Evolutionary conservation across 2,888 invertebrate species (phyloP), one percentile per base, ranked within the genome.

Genomic region (Trissolcus brochymenae): DNA sequence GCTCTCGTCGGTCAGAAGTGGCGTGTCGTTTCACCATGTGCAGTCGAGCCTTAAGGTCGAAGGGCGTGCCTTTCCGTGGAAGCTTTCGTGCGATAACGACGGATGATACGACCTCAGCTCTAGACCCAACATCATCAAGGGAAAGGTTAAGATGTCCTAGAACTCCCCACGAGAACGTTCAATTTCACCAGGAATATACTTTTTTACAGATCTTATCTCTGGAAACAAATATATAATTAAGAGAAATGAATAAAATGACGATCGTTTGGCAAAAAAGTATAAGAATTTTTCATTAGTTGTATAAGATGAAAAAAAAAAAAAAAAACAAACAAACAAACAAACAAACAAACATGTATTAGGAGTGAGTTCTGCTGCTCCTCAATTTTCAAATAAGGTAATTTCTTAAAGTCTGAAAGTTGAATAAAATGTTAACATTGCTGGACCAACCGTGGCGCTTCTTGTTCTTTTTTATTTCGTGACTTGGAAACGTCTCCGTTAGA

Each of bases 1-100:
- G 62, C 66, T 29, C 35, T 53, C 14, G 64, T 46, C 62, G 56
- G 62, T 53, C 41, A 59, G 65, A 60, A 59, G 60, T 72, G 29
- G 59, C 65, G 65, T 72, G 72, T 41, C 54, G 55, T 65, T 73
- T 73, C 65, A 51, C 73, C 66, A 66, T 66, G 61, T 66, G 73
- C 54, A 60, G 60, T 60, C 49, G 66, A 61, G 60, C 55, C 51
- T 73, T 67, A 67, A 74, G 74, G 74, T 74, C 74, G 67, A 46
- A 74, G 67, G 74, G 74, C 67, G 74, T 74, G 74, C 62, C 74
- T 67, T 55, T 61, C 19, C 50, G 55, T 66, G 56, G 56, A 40
- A 66, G 66, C 35, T 66, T 72, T 66, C 41, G 56, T 40, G 50
- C 16, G 68, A 60, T 67, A 62, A 66, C 60, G 62, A 59, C 19